A percentile compares a stretch with the other conserved stretches of the same genome.
phyloP scores from a whole-genome alignment of 2,888 invertebrate species.

The Cheilosia vernalis region DNA sequence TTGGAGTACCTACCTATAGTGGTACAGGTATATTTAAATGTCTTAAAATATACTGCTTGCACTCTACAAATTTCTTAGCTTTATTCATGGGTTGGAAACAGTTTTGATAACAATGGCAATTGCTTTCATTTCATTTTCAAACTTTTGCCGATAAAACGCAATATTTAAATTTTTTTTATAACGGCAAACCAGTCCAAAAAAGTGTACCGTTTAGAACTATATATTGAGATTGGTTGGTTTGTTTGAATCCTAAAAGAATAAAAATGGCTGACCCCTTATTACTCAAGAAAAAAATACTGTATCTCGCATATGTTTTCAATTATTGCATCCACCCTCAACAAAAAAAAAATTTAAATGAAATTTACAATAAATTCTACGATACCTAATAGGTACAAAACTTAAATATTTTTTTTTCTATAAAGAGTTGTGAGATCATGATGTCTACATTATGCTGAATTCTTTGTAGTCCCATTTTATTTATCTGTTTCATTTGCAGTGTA shows the following conservation, averaged over 20 bases:
- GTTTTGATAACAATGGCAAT: no score
- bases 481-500: conserved; percentile 39
- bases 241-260: no score
- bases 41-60: no score
- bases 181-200: no score
- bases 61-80: no score
- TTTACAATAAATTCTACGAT: conserved; percentile 7
- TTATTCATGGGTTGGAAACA: no score
- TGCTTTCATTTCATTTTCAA: no score
- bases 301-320: background rate
- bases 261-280: background rate
- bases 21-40: no score
- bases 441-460: conserved; percentile 36
- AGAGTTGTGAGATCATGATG: conserved; percentile 43
- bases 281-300: background rate
- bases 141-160: no score
- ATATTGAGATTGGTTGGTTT: background rate
- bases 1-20: no score
- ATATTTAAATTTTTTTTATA: no score
- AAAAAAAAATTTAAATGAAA: background rate
- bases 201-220: background rate
- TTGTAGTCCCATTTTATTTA: conserved; percentile 6
- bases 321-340: background rate
- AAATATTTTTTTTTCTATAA: background rate
- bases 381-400: no score